Conservation (phyloP, 2,888 invertebrate genomes). For the Drosophila formosana region DNA sequence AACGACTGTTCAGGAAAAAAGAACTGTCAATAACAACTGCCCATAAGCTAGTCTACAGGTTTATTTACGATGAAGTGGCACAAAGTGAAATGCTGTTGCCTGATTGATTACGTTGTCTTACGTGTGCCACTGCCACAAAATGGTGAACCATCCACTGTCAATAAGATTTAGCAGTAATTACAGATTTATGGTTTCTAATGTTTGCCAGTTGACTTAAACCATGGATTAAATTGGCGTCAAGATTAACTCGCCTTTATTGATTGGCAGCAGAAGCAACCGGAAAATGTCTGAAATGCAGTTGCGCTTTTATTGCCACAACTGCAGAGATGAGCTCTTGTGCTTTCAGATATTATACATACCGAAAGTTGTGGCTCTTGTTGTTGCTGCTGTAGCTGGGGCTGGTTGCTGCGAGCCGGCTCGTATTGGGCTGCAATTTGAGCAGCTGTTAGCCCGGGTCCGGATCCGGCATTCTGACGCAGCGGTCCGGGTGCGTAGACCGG, state of each 20-base stretch:
- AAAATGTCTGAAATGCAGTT: not conserved
- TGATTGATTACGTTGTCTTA: conserved; percentile 1
- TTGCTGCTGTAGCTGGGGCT: conserved; percentile 41
- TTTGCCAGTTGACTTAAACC: not conserved
- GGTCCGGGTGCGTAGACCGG: conserved; percentile 74
- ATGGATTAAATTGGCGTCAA: not conserved
- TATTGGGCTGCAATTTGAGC: conserved; percentile 84
- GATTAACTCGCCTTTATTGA: not conserved
- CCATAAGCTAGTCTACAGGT: conserved; percentile 42
- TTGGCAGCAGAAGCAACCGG: not conserved
- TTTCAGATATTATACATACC: conserved; percentile 52
- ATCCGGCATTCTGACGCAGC: conserved; percentile 31
- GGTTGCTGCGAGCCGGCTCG: conserved; percentile 77
- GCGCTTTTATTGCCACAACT: conserved; percentile 5
- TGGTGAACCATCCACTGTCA: not conserved
- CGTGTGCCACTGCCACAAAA: not conserved
- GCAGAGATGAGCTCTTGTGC: not conserved
- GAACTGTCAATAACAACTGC: conserved; percentile 71
- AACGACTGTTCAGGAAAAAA: conserved; percentile 24
- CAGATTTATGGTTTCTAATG: not conserved
- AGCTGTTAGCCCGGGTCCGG: conserved; percentile 46
- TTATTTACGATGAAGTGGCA: conserved; percentile 29
- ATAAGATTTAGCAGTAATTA: not conserved
- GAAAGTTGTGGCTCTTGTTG: conserved; percentile 60
- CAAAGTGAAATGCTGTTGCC: conserved; percentile 48